A percentile compares a stretch with the other conserved stretches of the same genome.
These are phyloP conservation scores for Drosophila sulfurigaster DNA, from an alignment of 1,140 invertebrate genomes.

Conservation along the genomic window DNA sequence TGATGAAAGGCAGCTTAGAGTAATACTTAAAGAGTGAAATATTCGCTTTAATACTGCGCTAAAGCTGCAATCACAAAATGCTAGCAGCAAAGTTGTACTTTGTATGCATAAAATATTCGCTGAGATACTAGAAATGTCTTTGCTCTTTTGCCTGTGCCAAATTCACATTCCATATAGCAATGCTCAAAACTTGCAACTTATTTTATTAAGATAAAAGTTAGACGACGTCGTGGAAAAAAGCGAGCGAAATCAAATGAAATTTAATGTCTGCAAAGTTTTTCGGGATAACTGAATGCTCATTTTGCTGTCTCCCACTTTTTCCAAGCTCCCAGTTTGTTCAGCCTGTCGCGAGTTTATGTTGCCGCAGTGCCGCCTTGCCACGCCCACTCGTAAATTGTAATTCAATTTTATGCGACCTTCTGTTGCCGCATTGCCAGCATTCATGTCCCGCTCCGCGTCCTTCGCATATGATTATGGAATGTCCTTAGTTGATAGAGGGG, in stretches of 20 bases:
- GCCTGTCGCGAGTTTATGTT: conserved; percentile 60
- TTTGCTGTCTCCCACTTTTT: conserved; percentile 32
- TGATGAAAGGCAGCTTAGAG: background rate
- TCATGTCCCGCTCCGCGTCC: background rate
- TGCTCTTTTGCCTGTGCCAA: background rate
- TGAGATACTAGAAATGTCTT: background rate
- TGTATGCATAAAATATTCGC: conserved; percentile 23
- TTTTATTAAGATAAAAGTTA: conserved; percentile 81
- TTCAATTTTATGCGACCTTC: conserved; percentile 82
- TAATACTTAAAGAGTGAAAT: background rate
- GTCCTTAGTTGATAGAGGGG: background rate
- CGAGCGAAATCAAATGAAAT: conserved; percentile 75
- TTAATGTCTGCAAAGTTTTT: conserved; percentile 81
- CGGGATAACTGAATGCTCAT: conserved; percentile 50
- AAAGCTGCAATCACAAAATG: background rate
- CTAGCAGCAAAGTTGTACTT: conserved; percentile 17
- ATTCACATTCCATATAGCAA: conserved; percentile 14
- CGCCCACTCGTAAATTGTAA: conserved; percentile 57
- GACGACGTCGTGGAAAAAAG: conserved; percentile 30
- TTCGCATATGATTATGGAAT: conserved; percentile 80
- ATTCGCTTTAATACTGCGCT: background rate
- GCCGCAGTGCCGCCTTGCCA: conserved; percentile 56
- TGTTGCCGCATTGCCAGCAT: conserved; percentile 60
- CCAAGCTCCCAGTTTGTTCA: background rate
- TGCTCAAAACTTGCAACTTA: conserved; percentile 76